Percentiles rank a stretch among this genome's conserved stretches.
phyloP scores from a whole-genome alignment of 2,888 invertebrate genomes.

The Zootermopsis nevadensis region DNA sequence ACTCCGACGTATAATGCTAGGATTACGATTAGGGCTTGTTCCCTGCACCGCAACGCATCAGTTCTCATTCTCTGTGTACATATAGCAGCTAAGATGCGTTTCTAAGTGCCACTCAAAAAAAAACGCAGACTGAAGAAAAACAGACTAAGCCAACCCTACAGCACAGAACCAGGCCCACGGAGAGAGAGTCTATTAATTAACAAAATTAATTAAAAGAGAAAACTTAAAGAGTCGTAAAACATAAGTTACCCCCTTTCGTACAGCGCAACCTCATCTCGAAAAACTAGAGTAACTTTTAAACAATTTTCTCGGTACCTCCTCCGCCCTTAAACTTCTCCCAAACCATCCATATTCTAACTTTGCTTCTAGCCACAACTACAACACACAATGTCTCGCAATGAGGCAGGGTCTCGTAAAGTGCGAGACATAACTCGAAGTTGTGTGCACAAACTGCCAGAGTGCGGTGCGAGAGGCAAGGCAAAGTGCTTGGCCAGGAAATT shows the following conservation, averaged over 20 bases:
- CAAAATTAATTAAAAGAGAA: conserved; percentile 52
- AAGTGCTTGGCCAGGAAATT: no score
- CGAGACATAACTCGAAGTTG: no score
- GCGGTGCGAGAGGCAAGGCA: no score
- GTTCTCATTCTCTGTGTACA: not conserved
- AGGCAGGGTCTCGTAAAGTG: not conserved
- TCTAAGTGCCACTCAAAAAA: conserved; percentile 9
- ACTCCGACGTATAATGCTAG: no score
- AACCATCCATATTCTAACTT: conserved; percentile 21
- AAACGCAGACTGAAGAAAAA: not conserved
- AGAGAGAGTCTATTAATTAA: conserved; percentile 50
- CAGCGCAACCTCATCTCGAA: conserved; percentile 11
- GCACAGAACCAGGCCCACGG: not conserved
- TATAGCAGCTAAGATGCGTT: not conserved
- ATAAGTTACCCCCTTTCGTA: conserved; percentile 35
- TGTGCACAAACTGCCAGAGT: no score
- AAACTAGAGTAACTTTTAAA: conserved; percentile 28
- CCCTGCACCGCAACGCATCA: not conserved
- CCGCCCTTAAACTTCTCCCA: not conserved
- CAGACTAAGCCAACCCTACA: not conserved
- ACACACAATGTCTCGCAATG: not conserved
- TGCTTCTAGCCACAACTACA: conserved; percentile 24
- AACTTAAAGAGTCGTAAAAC: conserved; percentile 52
- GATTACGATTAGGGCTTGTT: not conserved
- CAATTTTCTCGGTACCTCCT: conserved; percentile 36